Evolutionary conservation across 2,797 vertebrate species (phyloP).

Genomic region (Limnodromus scolopaceus): DNA sequence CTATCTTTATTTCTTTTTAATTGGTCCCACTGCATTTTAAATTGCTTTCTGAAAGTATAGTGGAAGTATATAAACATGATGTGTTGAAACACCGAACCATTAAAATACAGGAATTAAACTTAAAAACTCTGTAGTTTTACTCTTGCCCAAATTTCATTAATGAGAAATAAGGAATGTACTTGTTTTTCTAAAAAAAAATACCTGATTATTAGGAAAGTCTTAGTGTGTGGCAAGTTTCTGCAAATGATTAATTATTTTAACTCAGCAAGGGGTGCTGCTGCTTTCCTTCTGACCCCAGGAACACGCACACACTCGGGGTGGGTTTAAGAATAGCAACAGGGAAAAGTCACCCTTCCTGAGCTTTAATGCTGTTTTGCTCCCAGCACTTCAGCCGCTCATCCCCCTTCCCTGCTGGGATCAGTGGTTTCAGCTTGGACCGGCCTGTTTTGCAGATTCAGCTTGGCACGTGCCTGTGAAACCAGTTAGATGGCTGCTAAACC

Average conservation of each 20-base stretch:
- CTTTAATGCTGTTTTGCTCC: not conserved
- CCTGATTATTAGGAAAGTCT: not conserved
- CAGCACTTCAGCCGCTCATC: rapidly evolving
- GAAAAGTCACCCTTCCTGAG: not conserved
- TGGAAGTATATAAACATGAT: not conserved
- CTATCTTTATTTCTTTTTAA: not conserved
- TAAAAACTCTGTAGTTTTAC: not conserved
- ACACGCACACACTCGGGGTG: rapidly evolving
- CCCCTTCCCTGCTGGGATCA: not conserved
- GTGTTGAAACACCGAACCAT: not conserved
- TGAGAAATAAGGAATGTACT: not conserved
- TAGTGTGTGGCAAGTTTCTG: not conserved
- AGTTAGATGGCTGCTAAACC: not conserved
- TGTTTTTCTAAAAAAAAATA: not conserved
- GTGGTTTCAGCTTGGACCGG: not conserved
- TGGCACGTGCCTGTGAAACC: rapidly evolving
- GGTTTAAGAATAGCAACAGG: not conserved
- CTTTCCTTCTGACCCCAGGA: not conserved
- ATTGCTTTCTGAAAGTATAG: not conserved
- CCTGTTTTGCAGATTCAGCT: not conserved
- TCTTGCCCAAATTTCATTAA: not conserved
- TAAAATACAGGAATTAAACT: not conserved
- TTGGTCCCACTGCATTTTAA: not conserved
- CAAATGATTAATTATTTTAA: not conserved
- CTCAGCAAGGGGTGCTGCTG: not conserved